phyloP scores from a whole-genome alignment of 2,888 invertebrate genomes.

The Drosophila stalkeri region DNA sequence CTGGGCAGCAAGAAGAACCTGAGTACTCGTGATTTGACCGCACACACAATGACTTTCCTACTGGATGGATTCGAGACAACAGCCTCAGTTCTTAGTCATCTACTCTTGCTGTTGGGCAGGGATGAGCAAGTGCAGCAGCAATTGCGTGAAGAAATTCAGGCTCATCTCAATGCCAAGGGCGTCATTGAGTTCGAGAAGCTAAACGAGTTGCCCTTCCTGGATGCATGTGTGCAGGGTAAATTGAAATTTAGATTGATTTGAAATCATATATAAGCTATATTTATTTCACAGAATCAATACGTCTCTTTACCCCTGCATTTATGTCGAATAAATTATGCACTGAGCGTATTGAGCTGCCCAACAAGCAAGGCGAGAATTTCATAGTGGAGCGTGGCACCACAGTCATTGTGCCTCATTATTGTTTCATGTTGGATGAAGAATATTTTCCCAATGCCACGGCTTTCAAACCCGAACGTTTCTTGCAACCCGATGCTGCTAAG shows the following conservation, averaged over 20 bases:
- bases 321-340: conserved; percentile 77
- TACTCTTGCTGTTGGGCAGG: conserved; percentile 75
- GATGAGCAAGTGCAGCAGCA: conserved; percentile 69
- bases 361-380: conserved; percentile 70
- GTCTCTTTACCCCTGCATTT: conserved; percentile 75
- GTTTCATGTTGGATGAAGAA: conserved; percentile 76
- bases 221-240: conserved; percentile 78
- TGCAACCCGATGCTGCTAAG: conserved; percentile 77
- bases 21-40: conserved; percentile 60
- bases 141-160: conserved; percentile 73
- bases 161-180: conserved; percentile 49
- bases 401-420: conserved; percentile 72
- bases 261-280: background rate
- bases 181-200: conserved; percentile 77
- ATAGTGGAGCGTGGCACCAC: conserved; percentile 64
- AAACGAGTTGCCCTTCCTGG: conserved; percentile 78
- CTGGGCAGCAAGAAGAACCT: conserved; percentile 76
- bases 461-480: conserved; percentile 83
- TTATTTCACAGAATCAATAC: conserved; percentile 68
- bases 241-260: background rate
- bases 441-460: conserved; percentile 69
- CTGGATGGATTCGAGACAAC: conserved; percentile 84
- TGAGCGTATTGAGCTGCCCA: conserved; percentile 65
- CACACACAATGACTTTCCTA: conserved; percentile 83
- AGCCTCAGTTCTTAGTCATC: conserved; percentile 70